Evolutionary conservation across 2,888 invertebrate genomes (phyloP).

Genomic region (Aphodius sticticus): DNA sequence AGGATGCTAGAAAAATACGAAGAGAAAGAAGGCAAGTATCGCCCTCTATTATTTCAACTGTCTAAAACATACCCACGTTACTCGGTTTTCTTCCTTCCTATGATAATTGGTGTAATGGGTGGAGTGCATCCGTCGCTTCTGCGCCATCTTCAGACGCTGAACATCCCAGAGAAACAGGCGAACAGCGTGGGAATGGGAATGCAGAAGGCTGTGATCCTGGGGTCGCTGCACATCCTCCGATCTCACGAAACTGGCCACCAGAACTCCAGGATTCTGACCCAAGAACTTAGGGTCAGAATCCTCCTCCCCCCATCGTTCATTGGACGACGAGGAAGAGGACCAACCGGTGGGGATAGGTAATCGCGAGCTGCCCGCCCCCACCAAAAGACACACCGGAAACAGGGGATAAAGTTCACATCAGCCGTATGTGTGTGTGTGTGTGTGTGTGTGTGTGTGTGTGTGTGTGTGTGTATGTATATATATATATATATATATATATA

Average conservation of each 20-base stretch:
- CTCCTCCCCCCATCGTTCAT: neutral
- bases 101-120: neutral
- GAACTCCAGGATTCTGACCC: too few relatives aligned
- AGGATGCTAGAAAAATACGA: neutral
- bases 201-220: neutral
- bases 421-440: too few relatives aligned
- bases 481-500: too few relatives aligned
- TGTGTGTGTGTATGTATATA: too few relatives aligned
- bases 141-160: neutral
- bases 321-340: conserved; percentile 15
- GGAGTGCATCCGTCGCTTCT: neutral
- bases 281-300: neutral
- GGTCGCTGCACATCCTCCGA: neutral
- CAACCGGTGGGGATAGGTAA: conserved; percentile 14
- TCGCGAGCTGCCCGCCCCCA: conserved; percentile 13
- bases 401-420: too few relatives aligned
- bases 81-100: too few relatives aligned
- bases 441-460: too few relatives aligned
- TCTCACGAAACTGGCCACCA: conserved; percentile 12
- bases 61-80: too few relatives aligned
- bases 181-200: too few relatives aligned
- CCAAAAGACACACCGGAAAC: neutral
- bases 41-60: neutral
- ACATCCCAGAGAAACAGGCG: too few relatives aligned
- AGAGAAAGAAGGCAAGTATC: conserved; percentile 11